Evolutionary conservation across 2,888 invertebrate species (phyloP).

Genomic region (Neelides folsomi): DNA sequence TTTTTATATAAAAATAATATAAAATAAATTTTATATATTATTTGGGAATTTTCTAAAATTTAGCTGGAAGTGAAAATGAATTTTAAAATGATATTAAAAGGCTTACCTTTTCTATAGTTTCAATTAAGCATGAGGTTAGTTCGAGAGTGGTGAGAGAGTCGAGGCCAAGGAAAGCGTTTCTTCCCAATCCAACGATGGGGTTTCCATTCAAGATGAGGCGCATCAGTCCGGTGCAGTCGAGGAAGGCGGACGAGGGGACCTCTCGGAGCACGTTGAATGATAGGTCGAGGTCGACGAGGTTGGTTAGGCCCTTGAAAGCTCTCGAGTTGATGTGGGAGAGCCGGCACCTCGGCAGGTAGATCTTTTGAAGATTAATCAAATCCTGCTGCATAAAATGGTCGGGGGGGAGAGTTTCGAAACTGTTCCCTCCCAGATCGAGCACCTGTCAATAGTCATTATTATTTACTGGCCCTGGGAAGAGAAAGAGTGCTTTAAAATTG

Average conservation of each 20-base stretch:
- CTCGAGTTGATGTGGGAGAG: slow-evolving; percentile 62
- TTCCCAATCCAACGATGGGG: slow-evolving; percentile 59
- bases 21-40: too few relatives aligned
- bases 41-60: too few relatives aligned
- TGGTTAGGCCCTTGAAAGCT: slow-evolving; percentile 70
- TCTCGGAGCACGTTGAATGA: slow-evolving; percentile 64
- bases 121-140: slow-evolving; percentile 65
- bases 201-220: slow-evolving; percentile 66
- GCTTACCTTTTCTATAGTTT: slow-evolving; percentile 52
- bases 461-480: too few relatives aligned
- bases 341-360: slow-evolving; percentile 64
- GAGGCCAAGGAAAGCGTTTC: slow-evolving; percentile 59
- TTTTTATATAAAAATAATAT: too few relatives aligned
- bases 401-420: slow-evolving; percentile 59
- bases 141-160: slow-evolving; percentile 65
- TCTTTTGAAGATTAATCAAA: slow-evolving; percentile 71
- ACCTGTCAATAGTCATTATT: slow-evolving; percentile 61
- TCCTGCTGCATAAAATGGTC: slow-evolving; percentile 66
- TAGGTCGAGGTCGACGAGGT: slow-evolving; percentile 75
- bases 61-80: too few relatives aligned
- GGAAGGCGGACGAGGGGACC: slow-evolving; percentile 65
- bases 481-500: too few relatives aligned
- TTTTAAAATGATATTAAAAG: neutral
- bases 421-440: slow-evolving; percentile 69
- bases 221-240: slow-evolving; percentile 67